Base-by-base conservation (phyloP, 2,797 vertebrate genomes). In the Dendrocincla tyrannina region DNA sequence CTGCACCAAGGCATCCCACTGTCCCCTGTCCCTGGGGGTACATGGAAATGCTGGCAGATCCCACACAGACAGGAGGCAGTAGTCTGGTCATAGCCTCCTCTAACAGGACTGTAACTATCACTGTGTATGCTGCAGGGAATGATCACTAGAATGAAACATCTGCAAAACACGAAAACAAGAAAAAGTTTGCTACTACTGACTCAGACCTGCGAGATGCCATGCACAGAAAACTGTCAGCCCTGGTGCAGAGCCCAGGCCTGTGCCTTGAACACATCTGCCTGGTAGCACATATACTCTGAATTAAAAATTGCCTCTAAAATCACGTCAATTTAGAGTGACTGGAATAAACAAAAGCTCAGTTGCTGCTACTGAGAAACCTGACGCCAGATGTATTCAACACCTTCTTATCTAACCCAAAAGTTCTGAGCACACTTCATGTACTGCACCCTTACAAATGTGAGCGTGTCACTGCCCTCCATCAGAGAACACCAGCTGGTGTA, bases 361-460 rank as follows among this genome's bases (percentile, higher is more conserved):
- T 30, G 25, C 33, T 76, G 74, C 44, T 41, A 17, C 55, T 24
- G 42, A 68, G 56, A 87, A 79, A 39, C 22, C 22, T 27, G 49
- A 63, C 5, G 17, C 39, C 28, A 10, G 23, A 9, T 16, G 17
- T 15, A 53, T 15, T 11, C 6, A 79, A 59, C 44, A 24, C 28
- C 20, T 33, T 17, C 27, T 42, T 47, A 87, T 20, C 33, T 56
- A 81, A 69, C 46, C 22, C 30, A n/a, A 60, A 1, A 9, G n/a
- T 4, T 64, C 49, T 6, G 20, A 2, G 1, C 46, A 53, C 11
- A 3, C 10, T 5, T 7, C 0, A 1, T 7, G 10, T 4, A 11
- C 25, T 47, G 58, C 53, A 30, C 8, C 49, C 53, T 15, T 20
- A 17, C 1, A 4, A 50, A 5, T 35, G 17, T 1, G 3, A 59